Evolutionary conservation across 2,888 invertebrate species (phyloP).

Genomic region (Ophioninae sp.): DNA sequence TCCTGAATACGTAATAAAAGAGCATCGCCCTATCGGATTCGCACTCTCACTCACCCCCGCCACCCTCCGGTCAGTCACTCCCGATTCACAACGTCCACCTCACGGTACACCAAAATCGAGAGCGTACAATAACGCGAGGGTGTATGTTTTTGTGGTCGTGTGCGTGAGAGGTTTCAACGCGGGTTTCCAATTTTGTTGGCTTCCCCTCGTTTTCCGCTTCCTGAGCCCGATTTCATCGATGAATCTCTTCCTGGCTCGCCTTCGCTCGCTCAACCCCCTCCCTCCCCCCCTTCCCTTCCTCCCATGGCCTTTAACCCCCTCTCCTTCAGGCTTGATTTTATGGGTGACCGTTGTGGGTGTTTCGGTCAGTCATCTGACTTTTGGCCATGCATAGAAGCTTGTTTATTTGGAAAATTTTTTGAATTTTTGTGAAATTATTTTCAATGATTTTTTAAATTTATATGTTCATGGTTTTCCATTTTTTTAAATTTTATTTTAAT

Average conservation of each 20-base stretch:
- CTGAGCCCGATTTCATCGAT: slow-evolving; percentile 49
- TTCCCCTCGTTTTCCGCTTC: slow-evolving; percentile 49
- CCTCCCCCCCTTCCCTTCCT: not conserved
- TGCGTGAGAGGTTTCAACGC: slow-evolving; percentile 28
- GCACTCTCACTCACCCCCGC: not conserved
- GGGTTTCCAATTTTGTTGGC: slow-evolving; percentile 51
- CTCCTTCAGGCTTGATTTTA: not conserved
- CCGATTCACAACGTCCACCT: slow-evolving; percentile 42
- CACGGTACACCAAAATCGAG: slow-evolving; percentile 15
- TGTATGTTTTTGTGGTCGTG: slow-evolving; percentile 6
- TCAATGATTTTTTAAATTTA: too few species aligned
- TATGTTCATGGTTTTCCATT: too few species aligned
- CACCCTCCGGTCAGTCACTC: slow-evolving; percentile 41
- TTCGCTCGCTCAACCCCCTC: not conserved
- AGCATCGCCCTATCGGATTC: slow-evolving; percentile 53
- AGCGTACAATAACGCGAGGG: not conserved
- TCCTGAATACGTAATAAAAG: slow-evolving; percentile 74
- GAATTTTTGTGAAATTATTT: too few species aligned
- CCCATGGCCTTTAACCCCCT: not conserved
- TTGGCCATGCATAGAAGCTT: not conserved
- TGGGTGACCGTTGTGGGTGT: not conserved
- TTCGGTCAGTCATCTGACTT: not conserved
- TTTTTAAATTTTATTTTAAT: too few species aligned
- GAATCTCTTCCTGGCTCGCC: slow-evolving; percentile 19
- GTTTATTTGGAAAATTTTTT: too few species aligned